Evolutionary conservation across 30 jellyfish, hydroid and myxozoan genomes (phyloP), one percentile per base, ranked within the genome.

Genomic region (Pelagia noctiluca): DNA sequence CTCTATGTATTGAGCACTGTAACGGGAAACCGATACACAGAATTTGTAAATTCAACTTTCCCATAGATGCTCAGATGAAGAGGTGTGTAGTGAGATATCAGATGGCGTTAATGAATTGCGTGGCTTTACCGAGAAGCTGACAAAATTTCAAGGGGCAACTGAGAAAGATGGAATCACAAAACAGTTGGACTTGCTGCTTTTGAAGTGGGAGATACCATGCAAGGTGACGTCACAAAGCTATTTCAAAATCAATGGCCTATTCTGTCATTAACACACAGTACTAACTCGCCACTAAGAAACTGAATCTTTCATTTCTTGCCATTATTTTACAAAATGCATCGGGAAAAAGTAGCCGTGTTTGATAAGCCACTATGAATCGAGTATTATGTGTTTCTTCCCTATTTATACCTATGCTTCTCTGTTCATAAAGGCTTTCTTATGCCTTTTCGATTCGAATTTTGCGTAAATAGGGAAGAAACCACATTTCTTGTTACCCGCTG

Each of bases 51-150:
- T 22, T 21, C n/a, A 12, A 19, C 4, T 29, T 24, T 76, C 24
- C 42, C 30, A 7, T 37, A 78, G 89, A 21, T 79, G 90, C 48
- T 57, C 90, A 25, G 90, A 79, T n/a, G 71, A 47, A 0, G 90
- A 79, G 30, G 82, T 63, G 16, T 35, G 72, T n/a, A 12, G 48
- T 3, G 90, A 79, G 47, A 63, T 79, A 0, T 23, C 90, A 46
- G 69, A 64, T 0, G 57, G 78, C 19, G 30, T 46, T 28, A 29
- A 46, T 0, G 81, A 79, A n/a, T 32, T 73, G 25, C 50, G 30
- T 46, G 24, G 21, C 19, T 24, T 73, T 28, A 19, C 19, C 12
- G 28, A 30, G 54, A 26, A 29, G 54, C 30, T 73, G 8, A 32
- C 31, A 2, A 30, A 24, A 16, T 1, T 42, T 7, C 12, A 32